Percentiles rank a stretch among this genome's conserved stretches.
Evolutionary conservation across 2,113 vertebrate species (phyloP).

Genomic region (Piaya cayana): DNA sequence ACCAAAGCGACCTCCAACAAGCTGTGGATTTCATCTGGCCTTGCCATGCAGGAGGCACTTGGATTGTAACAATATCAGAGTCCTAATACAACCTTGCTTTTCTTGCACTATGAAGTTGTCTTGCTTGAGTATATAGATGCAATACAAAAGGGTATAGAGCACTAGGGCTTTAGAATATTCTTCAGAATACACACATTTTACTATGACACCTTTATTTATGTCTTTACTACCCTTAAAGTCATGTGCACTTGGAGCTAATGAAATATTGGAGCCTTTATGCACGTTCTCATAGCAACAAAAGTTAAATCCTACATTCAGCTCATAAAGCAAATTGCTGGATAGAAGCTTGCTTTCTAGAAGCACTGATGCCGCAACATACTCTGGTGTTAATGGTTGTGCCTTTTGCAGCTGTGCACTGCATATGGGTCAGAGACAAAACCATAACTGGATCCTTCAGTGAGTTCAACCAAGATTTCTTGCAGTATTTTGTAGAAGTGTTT

Average conservation of each 20-base stretch:
- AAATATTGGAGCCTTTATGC: background rate
- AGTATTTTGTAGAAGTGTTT: background rate
- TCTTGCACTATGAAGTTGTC: background rate
- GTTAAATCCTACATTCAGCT: background rate
- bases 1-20: background rate
- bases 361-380: fast-evolving
- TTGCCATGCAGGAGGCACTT: background rate
- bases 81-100: background rate
- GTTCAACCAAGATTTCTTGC: background rate
- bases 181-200: background rate
- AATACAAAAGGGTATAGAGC: background rate
- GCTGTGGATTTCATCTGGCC: background rate
- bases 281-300: background rate
- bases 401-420: fast-evolving
- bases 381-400: fast-evolving
- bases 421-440: background rate
- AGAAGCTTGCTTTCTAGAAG: background rate
- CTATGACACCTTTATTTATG: background rate
- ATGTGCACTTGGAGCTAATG: background rate
- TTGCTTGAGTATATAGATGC: background rate
- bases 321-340: background rate
- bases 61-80: background rate
- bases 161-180: background rate
- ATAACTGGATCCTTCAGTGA: background rate
- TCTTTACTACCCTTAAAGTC: background rate